phyloP scores from a whole-genome alignment of 1,140 invertebrate species.

The Drosophila ficusphila region DNA sequence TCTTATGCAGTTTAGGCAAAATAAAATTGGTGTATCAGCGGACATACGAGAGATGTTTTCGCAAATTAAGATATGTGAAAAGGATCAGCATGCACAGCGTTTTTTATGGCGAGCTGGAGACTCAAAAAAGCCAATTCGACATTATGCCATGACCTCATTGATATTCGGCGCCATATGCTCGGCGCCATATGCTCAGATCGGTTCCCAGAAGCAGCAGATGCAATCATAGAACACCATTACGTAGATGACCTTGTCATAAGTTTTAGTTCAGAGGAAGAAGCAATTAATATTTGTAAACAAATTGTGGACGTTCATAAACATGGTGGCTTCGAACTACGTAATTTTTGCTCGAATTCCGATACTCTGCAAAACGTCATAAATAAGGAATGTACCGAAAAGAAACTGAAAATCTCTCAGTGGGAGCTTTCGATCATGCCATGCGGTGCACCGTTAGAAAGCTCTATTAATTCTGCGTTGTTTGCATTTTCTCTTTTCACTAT shows the following conservation, averaged over 20 bases:
- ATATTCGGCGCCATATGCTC: slow-evolving; percentile 6
- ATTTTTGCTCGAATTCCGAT: not conserved
- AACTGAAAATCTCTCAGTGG: no score
- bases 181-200: not conserved
- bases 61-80: not conserved
- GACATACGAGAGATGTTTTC: not conserved
- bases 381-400: no score
- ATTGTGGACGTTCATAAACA: not conserved
- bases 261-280: slow-evolving; percentile 6
- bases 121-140: not conserved
- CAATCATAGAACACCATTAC: not conserved
- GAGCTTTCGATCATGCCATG: no score
- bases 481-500: not conserved
- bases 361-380: not conserved
- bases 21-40: not conserved
- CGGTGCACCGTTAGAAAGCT: no score
- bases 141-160: slow-evolving; percentile 3
- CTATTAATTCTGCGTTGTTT: not conserved
- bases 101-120: slow-evolving; percentile 3
- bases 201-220: not conserved
- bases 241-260: slow-evolving; percentile 13
- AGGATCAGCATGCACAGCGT: not conserved
- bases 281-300: not conserved
- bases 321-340: not conserved
- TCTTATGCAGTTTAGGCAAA: not conserved